Conservation (phyloP, 2,888 invertebrate genomes). For the Stegophylla sp. region DNA sequence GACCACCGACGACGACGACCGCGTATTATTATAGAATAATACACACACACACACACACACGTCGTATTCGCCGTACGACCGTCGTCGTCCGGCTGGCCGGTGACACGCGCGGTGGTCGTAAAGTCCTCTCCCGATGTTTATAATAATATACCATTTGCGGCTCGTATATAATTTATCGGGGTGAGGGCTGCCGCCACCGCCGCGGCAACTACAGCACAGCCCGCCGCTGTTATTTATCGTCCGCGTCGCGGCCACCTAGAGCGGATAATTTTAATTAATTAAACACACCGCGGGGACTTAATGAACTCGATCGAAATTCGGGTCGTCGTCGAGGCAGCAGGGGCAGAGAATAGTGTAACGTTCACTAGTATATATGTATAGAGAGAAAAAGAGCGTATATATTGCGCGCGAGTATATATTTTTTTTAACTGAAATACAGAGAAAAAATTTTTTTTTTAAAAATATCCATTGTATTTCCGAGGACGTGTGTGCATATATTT, state of each 20-base stretch:
- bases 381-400: neutral
- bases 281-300: slow-evolving; percentile 47
- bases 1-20: neutral
- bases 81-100: neutral
- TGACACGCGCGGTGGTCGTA: slow-evolving; percentile 14
- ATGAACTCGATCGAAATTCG: slow-evolving; percentile 50
- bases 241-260: slow-evolving; percentile 53
- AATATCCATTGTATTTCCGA: slow-evolving; percentile 38
- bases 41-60: neutral
- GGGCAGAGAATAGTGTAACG: slow-evolving; percentile 30
- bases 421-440: slow-evolving; percentile 2
- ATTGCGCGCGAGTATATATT: neutral
- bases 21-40: slow-evolving; percentile 13
- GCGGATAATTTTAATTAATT: slow-evolving; percentile 55
- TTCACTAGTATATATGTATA: slow-evolving; percentile 31
- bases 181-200: slow-evolving; percentile 2
- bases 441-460: neutral
- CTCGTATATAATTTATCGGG: slow-evolving; percentile 30
- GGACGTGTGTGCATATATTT: slow-evolving; percentile 24
- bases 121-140: slow-evolving; percentile 35
- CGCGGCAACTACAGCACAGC: too few relatives aligned
- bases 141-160: slow-evolving; percentile 17
- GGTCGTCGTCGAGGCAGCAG: neutral
- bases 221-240: slow-evolving; percentile 44
- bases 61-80: neutral